These are phyloP conservation scores for Epistrophe grossulariae DNA, from an alignment of 2,888 invertebrate species.

Conservation along the genomic window DNA sequence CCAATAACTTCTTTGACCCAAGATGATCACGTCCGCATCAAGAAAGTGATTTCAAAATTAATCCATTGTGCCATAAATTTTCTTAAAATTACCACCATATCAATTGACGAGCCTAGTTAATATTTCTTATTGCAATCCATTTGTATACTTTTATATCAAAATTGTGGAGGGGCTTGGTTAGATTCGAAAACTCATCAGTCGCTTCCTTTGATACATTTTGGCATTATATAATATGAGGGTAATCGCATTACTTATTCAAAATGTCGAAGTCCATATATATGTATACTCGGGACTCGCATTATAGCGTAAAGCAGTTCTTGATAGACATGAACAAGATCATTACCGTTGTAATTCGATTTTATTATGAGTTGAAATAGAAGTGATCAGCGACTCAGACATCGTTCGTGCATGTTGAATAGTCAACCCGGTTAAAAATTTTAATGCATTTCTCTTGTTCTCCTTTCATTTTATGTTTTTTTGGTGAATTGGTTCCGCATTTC, in stretches of 20 bases:
- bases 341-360: slow-evolving; percentile 67
- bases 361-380: slow-evolving; percentile 45
- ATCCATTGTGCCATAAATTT: neutral
- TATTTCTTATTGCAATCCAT: slow-evolving; percentile 26
- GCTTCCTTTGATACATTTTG: slow-evolving; percentile 64
- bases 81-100: slow-evolving; percentile 34
- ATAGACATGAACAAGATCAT: slow-evolving; percentile 62
- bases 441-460: slow-evolving; percentile 55
- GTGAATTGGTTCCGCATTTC: slow-evolving; percentile 59
- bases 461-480: neutral
- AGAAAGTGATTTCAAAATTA: neutral
- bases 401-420: slow-evolving; percentile 64
- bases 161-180: slow-evolving; percentile 35
- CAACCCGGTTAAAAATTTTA: slow-evolving; percentile 57
- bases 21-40: neutral
- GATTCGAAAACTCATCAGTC: slow-evolving; percentile 37
- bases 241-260: slow-evolving; percentile 56
- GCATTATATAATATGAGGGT: slow-evolving; percentile 64
- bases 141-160: slow-evolving; percentile 1
- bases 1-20: neutral
- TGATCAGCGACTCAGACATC: slow-evolving; percentile 9
- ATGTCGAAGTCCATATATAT: slow-evolving; percentile 28
- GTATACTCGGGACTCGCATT: slow-evolving; percentile 46
- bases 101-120: slow-evolving; percentile 18
- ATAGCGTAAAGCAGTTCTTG: slow-evolving; percentile 37